Percentiles rank a stretch among this genome's conserved stretches.
Conservation (phyloP, 2,888 invertebrate species). For the Drosophila paucipuncta region DNA sequence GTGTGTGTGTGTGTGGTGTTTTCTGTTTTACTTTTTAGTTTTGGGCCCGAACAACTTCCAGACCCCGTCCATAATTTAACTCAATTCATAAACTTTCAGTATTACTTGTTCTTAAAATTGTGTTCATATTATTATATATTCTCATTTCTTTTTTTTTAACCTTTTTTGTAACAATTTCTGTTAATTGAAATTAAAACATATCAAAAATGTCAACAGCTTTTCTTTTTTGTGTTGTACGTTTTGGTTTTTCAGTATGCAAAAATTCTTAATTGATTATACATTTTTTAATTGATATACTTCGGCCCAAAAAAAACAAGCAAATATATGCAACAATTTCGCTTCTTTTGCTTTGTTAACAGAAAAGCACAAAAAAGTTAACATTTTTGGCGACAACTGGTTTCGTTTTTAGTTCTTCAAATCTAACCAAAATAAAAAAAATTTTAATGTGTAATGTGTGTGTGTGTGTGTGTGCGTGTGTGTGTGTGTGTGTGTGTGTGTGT, state of each 20-base stretch:
- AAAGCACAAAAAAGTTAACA: slow-evolving; percentile 40
- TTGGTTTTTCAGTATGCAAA: slow-evolving; percentile 58
- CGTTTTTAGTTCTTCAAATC: slow-evolving; percentile 10
- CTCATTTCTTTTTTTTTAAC: slow-evolving; percentile 6
- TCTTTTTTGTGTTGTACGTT: slow-evolving; percentile 62
- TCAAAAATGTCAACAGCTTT: slow-evolving; percentile 53
- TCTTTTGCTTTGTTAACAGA: slow-evolving; percentile 38
- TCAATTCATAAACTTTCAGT: slow-evolving; percentile 38
- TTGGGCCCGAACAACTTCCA: neutral
- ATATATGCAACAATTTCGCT: slow-evolving; percentile 40
- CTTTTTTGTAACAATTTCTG: slow-evolving; percentile 57
- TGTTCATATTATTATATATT: neutral
- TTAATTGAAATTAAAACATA: slow-evolving; percentile 43
- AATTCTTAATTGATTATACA: slow-evolving; percentile 43
- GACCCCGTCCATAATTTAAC: slow-evolving; percentile 25
- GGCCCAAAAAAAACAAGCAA: slow-evolving; percentile 24
- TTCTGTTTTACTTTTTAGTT: neutral
- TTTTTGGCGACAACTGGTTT: slow-evolving; percentile 34
- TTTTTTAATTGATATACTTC: slow-evolving; percentile 36
- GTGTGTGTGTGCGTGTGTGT: slow-evolving; percentile 23
- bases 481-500: slow-evolving; percentile 28
- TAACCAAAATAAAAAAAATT: slow-evolving; percentile 27
- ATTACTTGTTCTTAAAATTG: slow-evolving; percentile 15
- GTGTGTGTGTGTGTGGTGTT: neutral
- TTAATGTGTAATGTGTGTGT: slow-evolving; percentile 4